A percentile compares a stretch with the other conserved stretches of the same genome.
phyloP scores from a whole-genome alignment of 2,888 invertebrate species.

The Limnephilus marmoratus region DNA sequence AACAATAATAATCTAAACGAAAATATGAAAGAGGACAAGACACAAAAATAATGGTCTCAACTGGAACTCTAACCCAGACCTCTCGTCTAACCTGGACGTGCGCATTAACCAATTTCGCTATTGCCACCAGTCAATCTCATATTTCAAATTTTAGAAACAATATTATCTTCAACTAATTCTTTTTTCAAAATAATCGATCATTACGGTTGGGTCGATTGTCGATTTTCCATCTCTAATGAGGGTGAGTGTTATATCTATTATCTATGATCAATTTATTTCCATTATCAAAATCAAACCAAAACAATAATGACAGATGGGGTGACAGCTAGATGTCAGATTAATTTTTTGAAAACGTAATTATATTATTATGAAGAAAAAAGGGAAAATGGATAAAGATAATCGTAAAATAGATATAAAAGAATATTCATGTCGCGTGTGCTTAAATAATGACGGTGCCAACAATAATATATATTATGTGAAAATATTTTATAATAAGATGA shows the following conservation, averaged over 20 bases:
- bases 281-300: neutral
- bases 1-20: too few species aligned
- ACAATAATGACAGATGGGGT: neutral
- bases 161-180: too few species aligned
- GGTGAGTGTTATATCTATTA: too few species aligned
- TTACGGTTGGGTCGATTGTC: neutral
- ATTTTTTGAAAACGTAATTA: neutral
- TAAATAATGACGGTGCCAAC: neutral
- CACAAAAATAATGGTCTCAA: too few species aligned
- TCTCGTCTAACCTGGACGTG: too few species aligned
- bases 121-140: too few species aligned
- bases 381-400: neutral
- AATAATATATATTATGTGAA: conserved; percentile 2
- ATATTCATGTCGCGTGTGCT: neutral
- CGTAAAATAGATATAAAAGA: neutral
- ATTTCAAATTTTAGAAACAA: too few species aligned
- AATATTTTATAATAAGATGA: neutral
- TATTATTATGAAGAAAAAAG: neutral
- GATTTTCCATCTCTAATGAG: neutral
- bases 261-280: neutral
- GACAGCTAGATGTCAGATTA: neutral
- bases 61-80: too few species aligned
- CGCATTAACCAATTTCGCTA: too few species aligned
- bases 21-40: too few species aligned
- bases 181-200: neutral